Evolutionary conservation across 2,797 vertebrate species (phyloP).

Genomic region (Hippoglossus hippoglossus): DNA sequence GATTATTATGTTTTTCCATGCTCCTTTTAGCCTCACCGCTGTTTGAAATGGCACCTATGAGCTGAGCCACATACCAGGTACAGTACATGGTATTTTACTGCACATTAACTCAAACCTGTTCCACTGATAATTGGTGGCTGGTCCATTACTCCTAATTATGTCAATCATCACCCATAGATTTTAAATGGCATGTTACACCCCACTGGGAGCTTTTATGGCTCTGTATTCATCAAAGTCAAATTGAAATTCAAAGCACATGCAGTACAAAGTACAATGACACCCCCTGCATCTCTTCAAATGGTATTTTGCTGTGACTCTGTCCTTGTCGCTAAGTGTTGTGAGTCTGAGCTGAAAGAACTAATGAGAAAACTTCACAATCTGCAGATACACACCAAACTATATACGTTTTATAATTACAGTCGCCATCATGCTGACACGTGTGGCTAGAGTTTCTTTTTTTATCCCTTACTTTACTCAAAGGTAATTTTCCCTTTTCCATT

Average conservation of each 20-base stretch:
- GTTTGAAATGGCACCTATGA: neutral
- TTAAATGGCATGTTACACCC: conserved; percentile 60
- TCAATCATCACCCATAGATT: conserved; percentile 68
- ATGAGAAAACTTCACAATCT: neutral
- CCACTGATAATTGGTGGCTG: conserved; percentile 52
- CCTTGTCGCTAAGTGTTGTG: neutral
- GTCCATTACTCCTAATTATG: conserved; percentile 74
- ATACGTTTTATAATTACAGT: neutral
- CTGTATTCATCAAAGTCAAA: conserved; percentile 56
- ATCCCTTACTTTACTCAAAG: neutral
- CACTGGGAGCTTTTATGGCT: conserved; percentile 56
- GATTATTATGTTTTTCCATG: neutral
- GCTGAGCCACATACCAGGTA: conserved; percentile 1
- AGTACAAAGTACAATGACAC: conserved; percentile 49
- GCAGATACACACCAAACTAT: neutral
- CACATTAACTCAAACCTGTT: conserved; percentile 59
- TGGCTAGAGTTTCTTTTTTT: neutral
- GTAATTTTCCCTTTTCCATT: neutral
- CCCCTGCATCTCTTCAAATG: conserved; percentile 35
- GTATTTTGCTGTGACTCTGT: conserved; percentile 27
- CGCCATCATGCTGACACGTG: neutral
- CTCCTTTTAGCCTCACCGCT: neutral
- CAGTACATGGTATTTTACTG: conserved; percentile 27
- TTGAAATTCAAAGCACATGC: conserved; percentile 68
- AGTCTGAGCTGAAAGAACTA: conserved; percentile 1